A percentile compares a stretch with the other conserved stretches of the same genome.
Conservation (phyloP, 2,113 vertebrate genomes). For the Stegostoma tigrinum region DNA sequence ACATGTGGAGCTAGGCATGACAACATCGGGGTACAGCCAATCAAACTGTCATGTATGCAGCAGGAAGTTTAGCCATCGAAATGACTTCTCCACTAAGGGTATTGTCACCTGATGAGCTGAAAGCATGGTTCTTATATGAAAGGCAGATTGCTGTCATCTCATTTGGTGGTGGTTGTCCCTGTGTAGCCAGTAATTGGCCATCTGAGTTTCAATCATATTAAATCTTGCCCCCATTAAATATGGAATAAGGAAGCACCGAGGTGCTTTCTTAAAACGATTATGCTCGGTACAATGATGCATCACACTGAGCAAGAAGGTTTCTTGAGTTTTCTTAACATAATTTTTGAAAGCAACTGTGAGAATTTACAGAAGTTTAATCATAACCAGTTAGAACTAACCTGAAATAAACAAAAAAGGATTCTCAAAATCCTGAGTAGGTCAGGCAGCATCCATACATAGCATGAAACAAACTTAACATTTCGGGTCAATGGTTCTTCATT, state of each 20-base stretch:
- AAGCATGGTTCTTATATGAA: background rate
- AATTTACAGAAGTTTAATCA: background rate
- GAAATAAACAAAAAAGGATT: background rate
- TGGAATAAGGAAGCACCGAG: background rate
- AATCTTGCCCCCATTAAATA: background rate
- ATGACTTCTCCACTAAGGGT: background rate
- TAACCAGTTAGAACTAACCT: background rate
- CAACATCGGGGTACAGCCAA: background rate
- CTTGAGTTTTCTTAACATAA: background rate
- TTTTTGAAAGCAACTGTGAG: background rate
- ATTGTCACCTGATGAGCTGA: background rate
- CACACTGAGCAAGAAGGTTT: background rate
- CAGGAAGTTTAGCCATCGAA: background rate
- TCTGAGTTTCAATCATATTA: background rate
- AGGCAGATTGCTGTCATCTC: background rate
- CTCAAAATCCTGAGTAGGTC: background rate
- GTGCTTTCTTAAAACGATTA: background rate
- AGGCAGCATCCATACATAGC: background rate
- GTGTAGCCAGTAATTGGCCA: constrained; percentile 6
- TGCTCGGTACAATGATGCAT: background rate
- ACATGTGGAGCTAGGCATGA: background rate
- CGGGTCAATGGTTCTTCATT: too few species aligned
- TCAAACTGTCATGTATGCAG: background rate
- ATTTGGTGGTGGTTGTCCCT: background rate
- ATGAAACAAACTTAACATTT: too few species aligned